phyloP scores from a whole-genome alignment of 2,113 vertebrate species.

The Semicossyphus pulcher region DNA sequence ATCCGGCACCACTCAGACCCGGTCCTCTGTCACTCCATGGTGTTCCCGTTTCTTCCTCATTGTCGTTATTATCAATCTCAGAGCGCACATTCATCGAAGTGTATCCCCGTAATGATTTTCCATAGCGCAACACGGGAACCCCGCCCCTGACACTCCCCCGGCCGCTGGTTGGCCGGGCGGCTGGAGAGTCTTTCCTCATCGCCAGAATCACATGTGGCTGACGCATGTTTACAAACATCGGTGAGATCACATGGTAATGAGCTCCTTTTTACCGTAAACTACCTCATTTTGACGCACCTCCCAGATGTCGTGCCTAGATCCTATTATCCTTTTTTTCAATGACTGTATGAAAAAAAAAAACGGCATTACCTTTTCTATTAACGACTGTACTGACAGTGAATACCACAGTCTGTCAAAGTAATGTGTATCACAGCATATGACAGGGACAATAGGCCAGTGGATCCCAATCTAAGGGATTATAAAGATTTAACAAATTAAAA shows the following conservation, averaged over 20 bases:
- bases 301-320: conserved; percentile 56
- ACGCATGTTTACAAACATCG: conserved; percentile 90
- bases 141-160: conserved; percentile 84
- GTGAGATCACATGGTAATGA: conserved; percentile 80
- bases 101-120: conserved; percentile 80
- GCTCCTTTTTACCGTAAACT: conserved; percentile 76
- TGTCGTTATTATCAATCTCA: conserved; percentile 60
- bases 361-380: no score
- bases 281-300: conserved; percentile 60
- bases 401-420: no score
- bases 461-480: no score
- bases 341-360: background rate
- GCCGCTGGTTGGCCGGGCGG: conserved; percentile 71
- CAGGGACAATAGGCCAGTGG: no score
- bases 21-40: conserved; percentile 25
- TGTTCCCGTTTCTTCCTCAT: conserved; percentile 47
- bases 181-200: conserved; percentile 63
- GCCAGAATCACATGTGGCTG: conserved; percentile 84
- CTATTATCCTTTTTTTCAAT: background rate
- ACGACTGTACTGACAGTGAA: no score
- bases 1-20: conserved; percentile 7
- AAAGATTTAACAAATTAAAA: no score
- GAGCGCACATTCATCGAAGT: conserved; percentile 70
- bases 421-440: no score
- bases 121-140: conserved; percentile 76